These are phyloP conservation scores for Actinia tenebrosa DNA, from an alignment of 64 coral and sea anemone species.

Conservation along the genomic window DNA sequence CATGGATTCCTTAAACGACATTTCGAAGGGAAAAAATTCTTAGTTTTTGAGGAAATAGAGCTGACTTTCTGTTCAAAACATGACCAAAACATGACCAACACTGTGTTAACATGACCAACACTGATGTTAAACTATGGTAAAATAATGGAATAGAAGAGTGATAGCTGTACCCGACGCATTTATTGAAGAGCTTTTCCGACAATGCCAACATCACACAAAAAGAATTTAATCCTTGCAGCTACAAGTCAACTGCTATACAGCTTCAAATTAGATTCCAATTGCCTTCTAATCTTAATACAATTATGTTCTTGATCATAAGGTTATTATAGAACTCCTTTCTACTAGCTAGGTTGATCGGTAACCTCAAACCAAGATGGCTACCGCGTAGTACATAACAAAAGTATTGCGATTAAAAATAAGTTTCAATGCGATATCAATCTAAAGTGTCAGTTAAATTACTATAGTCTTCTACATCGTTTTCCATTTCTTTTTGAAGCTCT, in stretches of 20 bases:
- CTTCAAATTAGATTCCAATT: not conserved
- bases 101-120: too few species aligned
- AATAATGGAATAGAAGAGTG: too few species aligned
- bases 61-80: too few species aligned
- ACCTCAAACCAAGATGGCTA: not conserved
- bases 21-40: too few species aligned
- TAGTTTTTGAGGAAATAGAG: too few species aligned
- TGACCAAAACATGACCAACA: too few species aligned
- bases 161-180: not conserved
- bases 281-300: too few species aligned
- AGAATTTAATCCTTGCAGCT: not conserved
- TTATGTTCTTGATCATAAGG: not conserved
- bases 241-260: not conserved
- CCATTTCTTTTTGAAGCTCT: not conserved
- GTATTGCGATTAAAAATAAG: not conserved
- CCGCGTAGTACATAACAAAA: too few species aligned
- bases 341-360: not conserved
- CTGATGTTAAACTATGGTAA: too few species aligned
- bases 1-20: too few species aligned
- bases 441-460: not conserved
- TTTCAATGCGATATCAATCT: not conserved
- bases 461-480: not conserved
- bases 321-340: not conserved
- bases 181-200: too few species aligned
- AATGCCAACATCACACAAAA: too few species aligned